Conservation (phyloP, 2,888 invertebrate species). For the Mystacides longicornis region DNA sequence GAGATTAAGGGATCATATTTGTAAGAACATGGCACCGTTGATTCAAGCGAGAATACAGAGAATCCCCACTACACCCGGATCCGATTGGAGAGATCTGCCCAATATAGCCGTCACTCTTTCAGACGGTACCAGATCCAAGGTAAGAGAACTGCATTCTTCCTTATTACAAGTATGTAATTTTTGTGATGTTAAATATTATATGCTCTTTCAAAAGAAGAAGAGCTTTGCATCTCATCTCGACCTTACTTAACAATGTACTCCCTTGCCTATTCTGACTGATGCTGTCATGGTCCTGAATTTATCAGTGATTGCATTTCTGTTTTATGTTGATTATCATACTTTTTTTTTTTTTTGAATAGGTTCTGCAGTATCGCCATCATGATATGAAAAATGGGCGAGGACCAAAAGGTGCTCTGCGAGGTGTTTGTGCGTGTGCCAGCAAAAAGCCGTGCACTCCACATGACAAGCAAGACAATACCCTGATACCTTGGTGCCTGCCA, state of each 20-base stretch:
- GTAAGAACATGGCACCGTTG: constrained; percentile 75
- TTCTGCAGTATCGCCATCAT: constrained; percentile 43
- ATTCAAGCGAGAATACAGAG: constrained; percentile 70
- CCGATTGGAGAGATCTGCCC: constrained; percentile 83
- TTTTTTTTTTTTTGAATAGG: constrained; percentile 30
- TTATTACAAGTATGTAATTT: no score
- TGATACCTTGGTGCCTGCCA: constrained; percentile 84
- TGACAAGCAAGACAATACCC: constrained; percentile 72
- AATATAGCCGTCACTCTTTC: constrained; percentile 63
- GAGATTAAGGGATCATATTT: constrained; percentile 66
- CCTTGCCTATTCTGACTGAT: no score
- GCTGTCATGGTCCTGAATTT: no score
- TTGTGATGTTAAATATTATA: no score
- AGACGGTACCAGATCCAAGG: constrained; percentile 60
- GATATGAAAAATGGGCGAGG: constrained; percentile 46
- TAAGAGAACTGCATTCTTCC: constrained; percentile 26
- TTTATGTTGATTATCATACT: no score
- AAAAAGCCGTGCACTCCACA: constrained; percentile 57
- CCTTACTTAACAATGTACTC: no score
- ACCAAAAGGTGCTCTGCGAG: constrained; percentile 47
- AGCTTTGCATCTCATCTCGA: no score
- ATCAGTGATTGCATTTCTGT: no score
- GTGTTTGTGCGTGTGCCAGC: constrained; percentile 71
- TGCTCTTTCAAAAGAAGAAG: no score
- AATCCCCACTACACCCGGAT: constrained; percentile 65